Conservation (phyloP, 2,888 invertebrate genomes). For the Morpho achilles region DNA sequence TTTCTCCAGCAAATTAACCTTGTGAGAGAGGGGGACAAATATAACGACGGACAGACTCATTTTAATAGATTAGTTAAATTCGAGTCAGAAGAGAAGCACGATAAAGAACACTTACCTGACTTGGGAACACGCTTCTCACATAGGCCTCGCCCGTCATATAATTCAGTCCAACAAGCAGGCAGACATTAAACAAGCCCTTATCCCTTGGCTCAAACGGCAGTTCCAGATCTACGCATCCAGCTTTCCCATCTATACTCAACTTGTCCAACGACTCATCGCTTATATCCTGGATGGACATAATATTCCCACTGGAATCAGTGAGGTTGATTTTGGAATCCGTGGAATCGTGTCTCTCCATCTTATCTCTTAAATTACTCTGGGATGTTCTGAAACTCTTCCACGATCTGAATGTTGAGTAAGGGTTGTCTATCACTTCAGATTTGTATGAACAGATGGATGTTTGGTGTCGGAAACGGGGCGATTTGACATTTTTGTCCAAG, state of each 20-base stretch:
- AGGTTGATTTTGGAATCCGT: constrained; percentile 55
- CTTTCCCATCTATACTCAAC: constrained; percentile 60
- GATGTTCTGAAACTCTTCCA: constrained; percentile 71
- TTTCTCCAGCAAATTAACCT: too few relatives aligned
- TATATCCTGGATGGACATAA: constrained; percentile 49
- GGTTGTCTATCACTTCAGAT: constrained; percentile 54
- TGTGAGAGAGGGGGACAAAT: too few relatives aligned
- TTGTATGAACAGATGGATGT: constrained; percentile 65
- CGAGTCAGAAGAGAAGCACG: constrained; percentile 20
- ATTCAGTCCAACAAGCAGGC: constrained; percentile 83
- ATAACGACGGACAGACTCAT: too few relatives aligned
- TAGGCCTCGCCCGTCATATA: constrained; percentile 82
- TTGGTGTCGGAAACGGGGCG: constrained; percentile 52
- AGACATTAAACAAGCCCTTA: constrained; percentile 81
- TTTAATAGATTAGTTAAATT: too few relatives aligned
- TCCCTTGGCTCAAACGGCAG: constrained; percentile 60
- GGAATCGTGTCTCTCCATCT: constrained; percentile 40
- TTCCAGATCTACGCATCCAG: constrained; percentile 60
- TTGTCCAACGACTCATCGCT: constrained; percentile 47
- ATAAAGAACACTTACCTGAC: constrained; percentile 64
- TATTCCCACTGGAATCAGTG: constrained; percentile 54
- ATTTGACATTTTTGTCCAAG: constrained; percentile 50
- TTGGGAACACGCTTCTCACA: constrained; percentile 85
- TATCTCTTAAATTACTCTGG: constrained; percentile 51
- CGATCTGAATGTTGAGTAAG: constrained; percentile 65